A percentile compares a stretch with the other conserved stretches of the same genome.
Evolutionary conservation across 1,140 invertebrate species (phyloP).

Genomic region (Melipona quadrifasciata): DNA sequence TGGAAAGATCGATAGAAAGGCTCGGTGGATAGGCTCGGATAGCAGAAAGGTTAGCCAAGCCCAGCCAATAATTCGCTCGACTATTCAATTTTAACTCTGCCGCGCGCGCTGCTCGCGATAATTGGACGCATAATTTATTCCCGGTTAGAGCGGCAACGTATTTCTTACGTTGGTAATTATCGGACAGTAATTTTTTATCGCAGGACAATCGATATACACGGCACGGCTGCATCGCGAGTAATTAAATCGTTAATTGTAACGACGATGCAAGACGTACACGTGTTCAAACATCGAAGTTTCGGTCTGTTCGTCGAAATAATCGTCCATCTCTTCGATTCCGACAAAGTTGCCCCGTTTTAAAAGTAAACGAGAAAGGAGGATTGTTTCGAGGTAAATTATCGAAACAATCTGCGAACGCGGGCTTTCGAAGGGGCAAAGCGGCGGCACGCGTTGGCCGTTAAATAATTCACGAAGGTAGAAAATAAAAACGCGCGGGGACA

Average conservation of each 20-base stretch:
- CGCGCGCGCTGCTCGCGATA: slow-evolving; percentile 40
- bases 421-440: background rate
- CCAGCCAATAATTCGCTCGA: slow-evolving; percentile 39
- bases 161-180: slow-evolving; percentile 70
- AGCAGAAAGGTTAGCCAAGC: background rate
- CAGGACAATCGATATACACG: background rate
- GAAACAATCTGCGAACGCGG: background rate
- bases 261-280: slow-evolving; percentile 26
- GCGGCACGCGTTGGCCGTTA: background rate
- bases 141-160: slow-evolving; percentile 43
- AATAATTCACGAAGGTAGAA: background rate
- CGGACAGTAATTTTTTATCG: slow-evolving; percentile 30
- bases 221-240: slow-evolving; percentile 17
- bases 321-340: too few species aligned
- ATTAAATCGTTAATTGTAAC: slow-evolving; percentile 62
- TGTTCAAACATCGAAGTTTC: background rate
- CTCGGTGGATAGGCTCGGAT: too few species aligned
- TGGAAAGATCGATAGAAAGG: background rate
- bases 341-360: too few species aligned
- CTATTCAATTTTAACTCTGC: background rate
- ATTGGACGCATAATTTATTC: slow-evolving; percentile 72
- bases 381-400: background rate
- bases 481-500: background rate
- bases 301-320: too few species aligned
- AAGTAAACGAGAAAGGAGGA: background rate